Evolutionary conservation across 2,797 vertebrate genomes (phyloP).

Genomic region (Poeciliopsis gracilis): DNA sequence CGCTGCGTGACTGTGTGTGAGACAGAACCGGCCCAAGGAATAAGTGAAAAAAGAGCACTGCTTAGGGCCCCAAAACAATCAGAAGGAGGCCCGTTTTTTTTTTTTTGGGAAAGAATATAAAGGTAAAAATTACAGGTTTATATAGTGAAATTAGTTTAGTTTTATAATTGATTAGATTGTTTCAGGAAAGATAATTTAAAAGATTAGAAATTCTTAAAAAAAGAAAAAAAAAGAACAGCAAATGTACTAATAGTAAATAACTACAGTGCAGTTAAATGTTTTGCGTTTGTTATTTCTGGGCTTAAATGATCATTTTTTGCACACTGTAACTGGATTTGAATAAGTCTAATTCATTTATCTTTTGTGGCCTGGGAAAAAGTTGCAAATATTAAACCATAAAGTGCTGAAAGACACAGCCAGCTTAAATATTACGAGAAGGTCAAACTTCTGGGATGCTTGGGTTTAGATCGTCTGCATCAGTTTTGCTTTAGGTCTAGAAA

Average conservation of each 20-base stretch:
- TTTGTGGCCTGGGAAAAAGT: neutral
- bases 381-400: neutral
- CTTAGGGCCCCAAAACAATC: neutral
- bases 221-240: neutral
- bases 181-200: neutral
- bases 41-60: neutral
- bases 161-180: neutral
- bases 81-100: neutral
- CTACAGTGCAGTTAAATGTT: neutral
- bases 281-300: neutral
- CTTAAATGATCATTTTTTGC: neutral
- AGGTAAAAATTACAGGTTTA: neutral
- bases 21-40: slow-evolving; percentile 9
- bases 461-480: neutral
- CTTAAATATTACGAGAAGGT: neutral
- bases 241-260: neutral
- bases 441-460: neutral
- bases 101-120: too few species aligned
- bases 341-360: neutral
- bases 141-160: neutral
- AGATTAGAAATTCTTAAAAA: neutral
- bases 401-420: neutral
- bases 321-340: neutral
- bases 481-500: neutral
- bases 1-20: slow-evolving; percentile 17